Evolutionary conservation across 2,797 vertebrate genomes (phyloP).

Genomic region (Lagodon rhomboides): DNA sequence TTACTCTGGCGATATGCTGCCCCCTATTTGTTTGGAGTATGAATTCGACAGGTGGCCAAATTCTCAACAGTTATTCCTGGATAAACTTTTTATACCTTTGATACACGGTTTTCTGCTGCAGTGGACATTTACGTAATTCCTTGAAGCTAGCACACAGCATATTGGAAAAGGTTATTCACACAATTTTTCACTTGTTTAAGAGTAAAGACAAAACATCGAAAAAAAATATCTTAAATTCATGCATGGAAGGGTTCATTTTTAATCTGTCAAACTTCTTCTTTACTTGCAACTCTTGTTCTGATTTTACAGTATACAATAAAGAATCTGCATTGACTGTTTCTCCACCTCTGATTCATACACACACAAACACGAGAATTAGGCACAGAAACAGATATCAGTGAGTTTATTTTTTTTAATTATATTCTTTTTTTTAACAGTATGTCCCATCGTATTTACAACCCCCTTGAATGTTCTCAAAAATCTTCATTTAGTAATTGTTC

Average conservation of each 20-base stretch:
- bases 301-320: slow-evolving; percentile 57
- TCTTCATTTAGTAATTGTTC: slow-evolving; percentile 33
- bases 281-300: slow-evolving; percentile 26
- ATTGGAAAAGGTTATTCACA: too few species aligned
- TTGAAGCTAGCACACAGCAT: too few species aligned
- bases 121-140: too few species aligned
- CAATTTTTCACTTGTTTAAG: too few species aligned
- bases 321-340: slow-evolving; percentile 16
- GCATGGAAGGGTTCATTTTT: neutral
- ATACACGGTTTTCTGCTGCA: too few species aligned
- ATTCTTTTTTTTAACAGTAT: slow-evolving; percentile 36
- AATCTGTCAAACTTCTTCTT: slow-evolving; percentile 14
- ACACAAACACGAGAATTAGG: slow-evolving; percentile 17
- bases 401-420: slow-evolving; percentile 45
- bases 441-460: slow-evolving; percentile 68
- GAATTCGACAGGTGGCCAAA: too few species aligned
- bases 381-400: slow-evolving; percentile 29
- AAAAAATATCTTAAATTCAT: too few species aligned
- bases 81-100: too few species aligned
- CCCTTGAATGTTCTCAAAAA: slow-evolving; percentile 8
- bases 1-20: too few species aligned
- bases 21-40: too few species aligned
- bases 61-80: too few species aligned
- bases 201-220: too few species aligned
- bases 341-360: neutral